Evolutionary conservation across 2,113 vertebrate genomes (phyloP), one percentile per base, ranked within the genome.

Genomic region (Elaphurus davidianus): DNA sequence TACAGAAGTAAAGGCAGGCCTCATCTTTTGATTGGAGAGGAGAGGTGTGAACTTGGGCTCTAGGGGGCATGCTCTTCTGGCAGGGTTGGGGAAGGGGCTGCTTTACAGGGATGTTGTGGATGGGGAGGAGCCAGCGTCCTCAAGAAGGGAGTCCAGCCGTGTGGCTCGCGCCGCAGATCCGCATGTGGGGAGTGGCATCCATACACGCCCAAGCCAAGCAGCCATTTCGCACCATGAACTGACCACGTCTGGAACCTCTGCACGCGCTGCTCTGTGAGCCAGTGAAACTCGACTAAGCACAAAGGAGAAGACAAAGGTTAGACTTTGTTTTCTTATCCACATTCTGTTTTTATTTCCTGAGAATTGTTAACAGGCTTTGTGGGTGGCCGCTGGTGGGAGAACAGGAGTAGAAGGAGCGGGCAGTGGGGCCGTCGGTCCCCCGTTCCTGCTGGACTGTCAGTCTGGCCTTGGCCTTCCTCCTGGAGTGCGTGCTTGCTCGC

Each of bases 131-230:
- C 47, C 50, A n/a, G 33, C 1, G 1, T 7, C 11, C 79, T n/a
- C 79, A n/a, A 52, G 79, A 3, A n/a, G 50, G 19, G 11, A 52
- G 11, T 14, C 6, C 79, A n/a, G 81, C 21, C 5, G n/a, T 36
- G 81, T 14, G 2, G 45, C n/a, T 55, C 6, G 12, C 0, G 6
- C 6, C 6, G 19, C 19, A 36, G 79, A 83, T 36, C 21, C 3
- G 3, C 16, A 21, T 5, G 50, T 23, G 19, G 33, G 19, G 6
- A 52, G 78, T 19, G 47, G 47, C 78, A 6, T n/a, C 47, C 52
- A 21, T 2, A 52, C 10, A 33, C 1, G 1, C 47, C 47, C 78
- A 52, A 52, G 17, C 10, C 30, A 19, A 81, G 47, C 19, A 25
- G 50, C 19, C 33, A 5, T 54, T 54, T 83, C 6, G 6, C 11